Evolutionary conservation across 1,140 invertebrate species (phyloP).

Genomic region (Alviniconcha marisindica): DNA sequence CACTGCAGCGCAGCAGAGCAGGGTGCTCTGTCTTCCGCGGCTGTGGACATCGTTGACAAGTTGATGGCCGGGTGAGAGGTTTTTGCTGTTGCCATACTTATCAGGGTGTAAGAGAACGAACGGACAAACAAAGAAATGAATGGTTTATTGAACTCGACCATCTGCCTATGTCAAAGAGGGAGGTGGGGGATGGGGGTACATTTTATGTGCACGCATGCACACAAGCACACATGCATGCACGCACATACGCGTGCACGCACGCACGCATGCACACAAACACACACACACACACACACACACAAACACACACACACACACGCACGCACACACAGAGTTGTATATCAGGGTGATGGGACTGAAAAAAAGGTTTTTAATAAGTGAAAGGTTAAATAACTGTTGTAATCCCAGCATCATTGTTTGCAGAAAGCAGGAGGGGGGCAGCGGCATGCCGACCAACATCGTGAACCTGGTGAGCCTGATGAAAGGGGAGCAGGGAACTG

Average conservation of each 20-base stretch:
- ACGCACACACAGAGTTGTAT: background rate
- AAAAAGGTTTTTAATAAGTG: background rate
- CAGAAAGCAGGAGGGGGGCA: background rate
- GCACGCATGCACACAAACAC: too few relatives aligned
- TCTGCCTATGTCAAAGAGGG: too few relatives aligned
- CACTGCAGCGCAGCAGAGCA: conserved; percentile 31
- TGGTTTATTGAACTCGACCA: too few relatives aligned
- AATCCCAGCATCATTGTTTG: background rate
- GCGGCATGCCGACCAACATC: conserved; percentile 32
- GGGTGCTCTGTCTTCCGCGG: conserved; percentile 8
- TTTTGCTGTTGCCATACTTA: background rate
- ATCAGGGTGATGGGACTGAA: background rate
- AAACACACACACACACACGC: too few relatives aligned
- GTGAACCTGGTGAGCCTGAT: conserved; percentile 23
- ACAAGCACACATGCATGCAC: too few relatives aligned
- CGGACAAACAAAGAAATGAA: background rate
- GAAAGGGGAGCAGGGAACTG: background rate
- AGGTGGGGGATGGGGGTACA: too few relatives aligned
- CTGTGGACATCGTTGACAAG: conserved; percentile 14
- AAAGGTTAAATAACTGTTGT: background rate
- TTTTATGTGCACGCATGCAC: too few relatives aligned
- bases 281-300: too few relatives aligned
- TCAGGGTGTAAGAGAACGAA: background rate
- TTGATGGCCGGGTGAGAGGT: background rate
- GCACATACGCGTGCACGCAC: too few relatives aligned